phyloP scores from a whole-genome alignment of 2,113 vertebrate species.

The Corythaeola cristata region DNA sequence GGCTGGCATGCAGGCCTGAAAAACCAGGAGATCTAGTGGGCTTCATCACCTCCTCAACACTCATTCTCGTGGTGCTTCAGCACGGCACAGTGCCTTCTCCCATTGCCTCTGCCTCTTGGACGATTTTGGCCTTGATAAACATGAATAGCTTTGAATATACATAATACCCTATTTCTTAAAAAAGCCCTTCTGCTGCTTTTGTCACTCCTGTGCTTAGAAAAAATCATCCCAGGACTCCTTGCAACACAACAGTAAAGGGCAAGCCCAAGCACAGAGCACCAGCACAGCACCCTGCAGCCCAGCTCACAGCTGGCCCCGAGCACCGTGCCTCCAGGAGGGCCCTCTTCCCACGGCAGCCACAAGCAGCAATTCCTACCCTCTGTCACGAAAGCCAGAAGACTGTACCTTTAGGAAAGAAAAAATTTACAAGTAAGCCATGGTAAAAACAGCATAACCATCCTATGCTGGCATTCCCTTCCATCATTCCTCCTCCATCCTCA shows the following conservation, averaged over 20 bases:
- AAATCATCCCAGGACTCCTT: not conserved
- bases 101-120: fast-evolving
- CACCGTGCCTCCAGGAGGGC: not conserved
- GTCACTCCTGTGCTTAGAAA: not conserved
- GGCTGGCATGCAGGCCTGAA: not conserved
- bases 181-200: not conserved
- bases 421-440: not conserved
- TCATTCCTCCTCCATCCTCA: not conserved
- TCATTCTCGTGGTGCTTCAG: not conserved
- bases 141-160: not conserved
- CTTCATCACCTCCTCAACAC: not conserved
- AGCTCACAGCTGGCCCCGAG: not conserved
- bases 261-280: not conserved
- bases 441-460: not conserved
- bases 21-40: not conserved
- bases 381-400: not conserved
- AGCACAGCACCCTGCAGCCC: not conserved
- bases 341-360: not conserved
- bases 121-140: not conserved
- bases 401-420: not conserved
- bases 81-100: not conserved
- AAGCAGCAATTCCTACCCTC: not conserved
- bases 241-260: not conserved
- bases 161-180: not conserved
- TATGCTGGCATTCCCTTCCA: not conserved